Evolutionary conservation across 2,797 vertebrate genomes (phyloP), one percentile per base, ranked within the genome.

Genomic region (Enteromius fasciolatus): DNA sequence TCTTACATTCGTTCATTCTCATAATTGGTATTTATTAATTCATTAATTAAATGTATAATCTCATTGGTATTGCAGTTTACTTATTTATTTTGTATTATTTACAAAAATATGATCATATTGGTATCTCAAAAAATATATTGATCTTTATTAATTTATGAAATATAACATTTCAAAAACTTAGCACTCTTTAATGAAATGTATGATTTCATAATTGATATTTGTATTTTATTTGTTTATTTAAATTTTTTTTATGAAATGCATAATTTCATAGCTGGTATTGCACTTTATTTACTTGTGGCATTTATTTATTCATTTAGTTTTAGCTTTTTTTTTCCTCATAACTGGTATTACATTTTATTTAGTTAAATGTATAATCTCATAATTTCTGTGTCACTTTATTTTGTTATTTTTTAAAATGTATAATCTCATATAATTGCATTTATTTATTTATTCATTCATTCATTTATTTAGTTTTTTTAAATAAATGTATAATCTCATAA

Each of bases 211-310:
- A 63, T 77, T 73, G 3, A 1, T 52, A 63, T 39, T 36, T 61
- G 11, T 7, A 54, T 3, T 33, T 64, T 17, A 18, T 31, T 15
- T 61, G 14, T 28, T 28, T 8, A 25, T 11, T 12, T 23, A n/a
- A 20, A 8, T 20, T 3, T n/a, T 10, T 2, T 36, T 36, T 15
- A 25, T 46, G 1, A 20, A 23, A 69, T 79, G 28, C 59, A 74
- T 11, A 14, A 54, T 82, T 14, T 68, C 48, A 59, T 80, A 61
- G 41, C 73, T 73, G 4, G 2, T 52, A 69, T 36, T 36, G 6
- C 18, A 67, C 5, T 5, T 18, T 33, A 31, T 36, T 57, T 75
- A 20, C 8, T 18, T 63, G 36, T 39, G 36, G 36, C 6, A 41
- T 25, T 18, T 5, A 17, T 18, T 18, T 5, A 50, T n/a, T 54